Evolutionary conservation across 2,888 invertebrate species (phyloP), one percentile per base, ranked within the genome.

Genomic region (Linnaemya tessellans): DNA sequence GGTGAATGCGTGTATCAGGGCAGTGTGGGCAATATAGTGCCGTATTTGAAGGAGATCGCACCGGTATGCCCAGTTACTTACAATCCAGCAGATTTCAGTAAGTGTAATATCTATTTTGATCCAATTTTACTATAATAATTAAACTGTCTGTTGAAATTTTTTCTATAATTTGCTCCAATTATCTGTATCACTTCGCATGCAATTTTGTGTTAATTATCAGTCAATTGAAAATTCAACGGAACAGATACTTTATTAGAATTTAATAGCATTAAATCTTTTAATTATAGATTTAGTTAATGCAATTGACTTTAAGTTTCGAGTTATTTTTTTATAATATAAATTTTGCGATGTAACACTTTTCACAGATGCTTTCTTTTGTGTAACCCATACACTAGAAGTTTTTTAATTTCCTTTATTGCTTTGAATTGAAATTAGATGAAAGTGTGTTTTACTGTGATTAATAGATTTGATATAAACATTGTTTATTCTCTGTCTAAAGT

Each of bases 51-150:
- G 13, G 94, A 95, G 11, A 93, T 98, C 70, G 97, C 96, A 51
- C 93, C 98, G 49, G 94, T 96, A 38, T 99, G 99, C 90, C 99
- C 99, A 0, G 95, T 94, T 84, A 97, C 98, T 88, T 98, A 98
- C 91, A 99, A 98, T 92, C 99, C 99, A 0, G 98, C 98, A 7
- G 99, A 99, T 93, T 99, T 98, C 92, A 95, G 98, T 98, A 93
- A 95, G 95, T 93, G 15, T 4, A 41, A 9, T 49, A n/a, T 41
- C 20, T 60, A 0, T 15, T 58, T 30, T 58, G 8, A 9, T 30
- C 13, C 4, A 1, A 51, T 20, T 25, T 51, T 20, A 18, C 10
- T 18, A 51, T 51, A 51, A 51, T 20, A 51, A 51, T 20, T 10
- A 3, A 20, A 10, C 3, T 8, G 43, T 18, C 41, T 35, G 11